Base-by-base conservation (phyloP, 30 jellyfish, hydroid and myxozoan genomes). In the Pelagia noctiluca region DNA sequence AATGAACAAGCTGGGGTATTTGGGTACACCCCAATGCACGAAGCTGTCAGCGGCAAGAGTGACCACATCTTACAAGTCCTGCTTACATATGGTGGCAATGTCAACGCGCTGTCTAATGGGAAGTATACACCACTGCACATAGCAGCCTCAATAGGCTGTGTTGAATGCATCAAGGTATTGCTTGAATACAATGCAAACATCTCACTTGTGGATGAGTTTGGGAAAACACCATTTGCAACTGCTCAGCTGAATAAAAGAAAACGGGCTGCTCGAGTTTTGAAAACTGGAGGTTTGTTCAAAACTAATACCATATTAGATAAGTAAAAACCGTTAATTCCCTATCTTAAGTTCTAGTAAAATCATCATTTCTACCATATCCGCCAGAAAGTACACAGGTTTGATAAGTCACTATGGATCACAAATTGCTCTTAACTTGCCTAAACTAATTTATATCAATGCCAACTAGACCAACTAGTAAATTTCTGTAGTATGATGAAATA, bases 1-100 rank as follows among this genome's bases (percentile, higher is more conserved):
- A 94, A 84, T 83, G 96, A 68, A 35, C 84, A 83, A 57, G 97
- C 96, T 11, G 99, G 99, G 4, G 91, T 88, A 25, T 88, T 88
- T 88, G 99, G 99, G 18, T 94, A 82, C 63, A 88, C 97, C 35
- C 95, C 99, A 2, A 24, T 94, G 38, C 99, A 94, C 67, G 97
- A 94, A 64, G 99, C 99, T 13, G 88, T 90, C 23, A 67, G 95
- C 76, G 76, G 92, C 23, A 73, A 90, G 57, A 54, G 72, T 28
- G 90, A 80, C 18, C 95, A 94, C 21, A 82, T 94, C 19, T 62
- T 94, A 48, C 75, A 80, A 36, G 54, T 85, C 24, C 88, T 94
- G 90, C 69, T 94, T 25, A 63, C 88, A 5, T 75, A 88, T 60
- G 99, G 99, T 31, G 99, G 98, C 19, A 67, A 75, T 46, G 96